phyloP scores from a whole-genome alignment of 2,888 invertebrate species.

The Apamea sordens region DNA sequence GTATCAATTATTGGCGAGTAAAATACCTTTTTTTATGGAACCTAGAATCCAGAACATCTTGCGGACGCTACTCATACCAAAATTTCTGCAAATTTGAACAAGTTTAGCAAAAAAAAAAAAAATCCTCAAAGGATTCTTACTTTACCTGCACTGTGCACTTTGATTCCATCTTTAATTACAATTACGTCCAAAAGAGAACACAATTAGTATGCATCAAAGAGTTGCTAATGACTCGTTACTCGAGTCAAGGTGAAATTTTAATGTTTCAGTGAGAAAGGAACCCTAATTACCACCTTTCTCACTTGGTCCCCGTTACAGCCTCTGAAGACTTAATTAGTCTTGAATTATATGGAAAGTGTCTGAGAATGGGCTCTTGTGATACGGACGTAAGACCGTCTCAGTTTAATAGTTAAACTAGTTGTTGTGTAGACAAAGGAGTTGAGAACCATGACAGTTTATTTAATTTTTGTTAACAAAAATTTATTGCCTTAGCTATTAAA shows the following conservation, averaged over 20 bases:
- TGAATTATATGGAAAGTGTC: slow-evolving; percentile 78
- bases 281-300: slow-evolving; percentile 83
- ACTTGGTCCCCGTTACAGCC: slow-evolving; percentile 80
- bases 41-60: background rate
- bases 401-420: slow-evolving; percentile 14
- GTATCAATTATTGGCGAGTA: background rate
- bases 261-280: slow-evolving; percentile 81
- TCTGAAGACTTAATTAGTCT: slow-evolving; percentile 84
- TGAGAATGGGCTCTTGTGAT: slow-evolving; percentile 55
- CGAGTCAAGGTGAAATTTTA: slow-evolving; percentile 82
- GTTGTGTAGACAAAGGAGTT: background rate
- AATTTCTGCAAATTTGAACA: slow-evolving; percentile 8
- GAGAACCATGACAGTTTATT: background rate
- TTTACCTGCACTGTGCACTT: slow-evolving; percentile 45
- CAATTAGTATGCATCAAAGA: slow-evolving; percentile 85
- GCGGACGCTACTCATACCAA: background rate
- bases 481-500: too few species aligned
- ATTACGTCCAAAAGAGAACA: slow-evolving; percentile 71
- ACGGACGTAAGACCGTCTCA: slow-evolving; percentile 35
- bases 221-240: slow-evolving; percentile 80
- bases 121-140: slow-evolving; percentile 1
- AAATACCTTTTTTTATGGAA: background rate
- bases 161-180: slow-evolving; percentile 68
- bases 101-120: background rate
- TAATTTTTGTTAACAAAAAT: background rate